Base-by-base conservation (phyloP, 2,888 invertebrate species). In the Horisme vitalbata region DNA sequence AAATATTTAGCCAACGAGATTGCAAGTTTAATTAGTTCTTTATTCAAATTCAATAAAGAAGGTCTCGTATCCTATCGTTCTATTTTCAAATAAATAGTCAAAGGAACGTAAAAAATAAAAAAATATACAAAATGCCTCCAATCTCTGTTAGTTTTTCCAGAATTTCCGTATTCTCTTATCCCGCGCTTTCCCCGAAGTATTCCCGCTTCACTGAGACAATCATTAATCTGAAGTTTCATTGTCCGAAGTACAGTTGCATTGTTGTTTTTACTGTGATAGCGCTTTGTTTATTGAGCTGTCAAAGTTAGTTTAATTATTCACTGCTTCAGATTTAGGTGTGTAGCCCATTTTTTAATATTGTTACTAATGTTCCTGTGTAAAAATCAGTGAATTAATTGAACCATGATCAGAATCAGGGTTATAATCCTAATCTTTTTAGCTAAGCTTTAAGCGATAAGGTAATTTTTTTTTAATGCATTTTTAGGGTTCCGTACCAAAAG, bases 151-250 rank as follows among this genome's bases (percentile, higher is more conserved):
- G 31, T 18, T 31, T 15, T 3, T 9, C 15, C 7, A 28, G 28
- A 28, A 13, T 28, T 28, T 27, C 27, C 18, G 11, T 13, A 39
- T n/a, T 31, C 30, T 30, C 30, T 26, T 43, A 31, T 36, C 21
- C 36, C 37, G 44, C 24, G 21, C 11, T 43, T 39, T 49, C 37
- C 37, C 34, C 28, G 26, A 48, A 52, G 45, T 47, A 26, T 52
- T 31, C 27, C 46, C 18, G 35, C 30, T 38, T 34, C 35, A 13
- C 32, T 13, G 41, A 51, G 55, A 55, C 50, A 47, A 52, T 51
- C 55, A 60, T 57, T 55, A 51, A 52, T 56, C 45, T 39, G 41
- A 49, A 54, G 44, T 45, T 57, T 53, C 52, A 50, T 52, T 45
- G 46, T 47, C 45, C 12, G 41, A 36, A 28, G 47, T 43, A 14